Conservation (phyloP, 2,888 invertebrate species). For the Andrena minutula region DNA sequence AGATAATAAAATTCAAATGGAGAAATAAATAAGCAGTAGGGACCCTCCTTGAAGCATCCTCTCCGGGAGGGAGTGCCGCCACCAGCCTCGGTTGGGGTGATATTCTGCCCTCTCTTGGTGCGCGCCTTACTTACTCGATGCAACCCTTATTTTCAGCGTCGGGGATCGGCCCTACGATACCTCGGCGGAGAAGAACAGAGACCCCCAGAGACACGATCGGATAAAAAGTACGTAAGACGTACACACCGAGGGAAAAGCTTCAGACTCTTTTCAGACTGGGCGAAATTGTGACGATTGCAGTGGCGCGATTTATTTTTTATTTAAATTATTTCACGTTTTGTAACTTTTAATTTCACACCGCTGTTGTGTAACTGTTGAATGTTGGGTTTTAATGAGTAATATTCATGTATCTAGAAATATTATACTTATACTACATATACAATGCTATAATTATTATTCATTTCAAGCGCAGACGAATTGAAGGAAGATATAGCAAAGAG, state of each 20-base stretch:
- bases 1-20: conserved; percentile 85
- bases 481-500: too few relatives aligned
- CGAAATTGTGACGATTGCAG: not conserved
- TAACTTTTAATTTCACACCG: too few relatives aligned
- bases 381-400: too few relatives aligned
- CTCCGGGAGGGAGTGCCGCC: conserved; percentile 64
- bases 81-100: conserved; percentile 67
- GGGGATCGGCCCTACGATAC: conserved; percentile 74
- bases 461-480: too few relatives aligned
- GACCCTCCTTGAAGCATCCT: conserved; percentile 76
- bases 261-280: not conserved
- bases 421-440: too few relatives aligned
- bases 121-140: conserved; percentile 81
- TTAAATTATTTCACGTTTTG: too few relatives aligned
- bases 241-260: conserved; percentile 69
- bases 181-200: conserved; percentile 60
- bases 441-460: too few relatives aligned
- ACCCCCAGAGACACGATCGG: conserved; percentile 43
- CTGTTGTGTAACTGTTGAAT: too few relatives aligned
- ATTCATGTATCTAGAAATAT: too few relatives aligned
- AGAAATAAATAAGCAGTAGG: conserved; percentile 76
- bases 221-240: conserved; percentile 66
- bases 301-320: not conserved
- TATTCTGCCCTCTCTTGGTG: conserved; percentile 69
- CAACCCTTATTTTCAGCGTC: conserved; percentile 81